phyloP scores from a whole-genome alignment of 2,888 invertebrate genomes.

The Keiferia lycopersicella region DNA sequence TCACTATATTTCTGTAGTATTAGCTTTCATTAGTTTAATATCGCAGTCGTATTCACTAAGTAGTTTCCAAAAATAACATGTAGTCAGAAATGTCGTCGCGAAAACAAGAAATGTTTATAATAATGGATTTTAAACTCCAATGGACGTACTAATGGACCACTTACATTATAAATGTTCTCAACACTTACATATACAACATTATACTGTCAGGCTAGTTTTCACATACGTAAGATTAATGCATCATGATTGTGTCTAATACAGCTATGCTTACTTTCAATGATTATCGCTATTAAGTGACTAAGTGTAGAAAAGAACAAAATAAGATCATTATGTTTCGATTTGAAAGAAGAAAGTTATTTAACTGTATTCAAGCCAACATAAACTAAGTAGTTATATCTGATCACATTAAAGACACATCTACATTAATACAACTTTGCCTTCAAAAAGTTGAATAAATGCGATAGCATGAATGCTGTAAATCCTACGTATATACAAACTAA shows the following conservation, averaged over 20 bases:
- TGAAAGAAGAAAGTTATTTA: no score
- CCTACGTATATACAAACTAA: conserved; percentile 15
- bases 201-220: conserved; percentile 32
- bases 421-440: conserved; percentile 8
- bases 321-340: neutral
- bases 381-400: neutral
- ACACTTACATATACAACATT: conserved; percentile 34
- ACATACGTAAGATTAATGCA: neutral
- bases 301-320: neutral
- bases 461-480: neutral
- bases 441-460: neutral
- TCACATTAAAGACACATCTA: neutral
- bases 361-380: neutral
- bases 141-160: conserved; percentile 41
- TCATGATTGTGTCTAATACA: neutral
- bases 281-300: neutral
- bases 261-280: neutral
- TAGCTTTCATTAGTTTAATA: neutral
- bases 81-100: conserved; percentile 70
- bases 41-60: neutral
- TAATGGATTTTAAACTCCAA: conserved; percentile 35
- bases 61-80: conserved; percentile 65
- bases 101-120: conserved; percentile 42
- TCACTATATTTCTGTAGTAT: no score
- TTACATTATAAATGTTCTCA: conserved; percentile 37